phyloP scores from a whole-genome alignment of 2,888 invertebrate genomes.

The Pyrrhia umbra region DNA sequence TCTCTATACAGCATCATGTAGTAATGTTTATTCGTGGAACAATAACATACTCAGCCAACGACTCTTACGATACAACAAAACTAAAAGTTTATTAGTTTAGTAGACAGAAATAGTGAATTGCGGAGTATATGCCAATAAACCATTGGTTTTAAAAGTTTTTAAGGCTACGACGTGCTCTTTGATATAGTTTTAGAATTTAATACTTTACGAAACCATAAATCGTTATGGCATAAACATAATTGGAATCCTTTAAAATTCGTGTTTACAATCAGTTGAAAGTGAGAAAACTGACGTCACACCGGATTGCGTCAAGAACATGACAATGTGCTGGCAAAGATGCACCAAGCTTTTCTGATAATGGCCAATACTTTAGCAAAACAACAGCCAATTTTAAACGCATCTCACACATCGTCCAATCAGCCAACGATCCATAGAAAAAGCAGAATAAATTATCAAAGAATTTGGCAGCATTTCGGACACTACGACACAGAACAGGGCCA shows the following conservation, averaged over 20 bases:
- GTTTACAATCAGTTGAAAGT: slow-evolving; percentile 21
- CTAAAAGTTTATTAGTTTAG: slow-evolving; percentile 44
- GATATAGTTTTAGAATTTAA: slow-evolving; percentile 4
- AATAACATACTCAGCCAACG: slow-evolving; percentile 39
- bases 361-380: slow-evolving; percentile 25
- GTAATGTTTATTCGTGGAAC: slow-evolving; percentile 41
- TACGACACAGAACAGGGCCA: slow-evolving; percentile 27
- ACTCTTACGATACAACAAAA: slow-evolving; percentile 48
- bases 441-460: slow-evolving; percentile 38
- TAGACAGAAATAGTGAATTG: slow-evolving; percentile 51
- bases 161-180: slow-evolving; percentile 7
- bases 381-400: slow-evolving; percentile 50
- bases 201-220: slow-evolving; percentile 17
- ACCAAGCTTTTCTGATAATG: slow-evolving; percentile 1
- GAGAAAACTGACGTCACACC: slow-evolving; percentile 24
- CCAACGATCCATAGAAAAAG: slow-evolving; percentile 19
- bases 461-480: slow-evolving; percentile 41
- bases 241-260: not conserved
- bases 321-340: slow-evolving; percentile 25
- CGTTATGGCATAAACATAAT: not conserved
- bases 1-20: slow-evolving; percentile 3
- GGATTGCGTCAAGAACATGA: slow-evolving; percentile 19
- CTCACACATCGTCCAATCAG: slow-evolving; percentile 41
- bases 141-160: slow-evolving; percentile 32
- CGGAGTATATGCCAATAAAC: slow-evolving; percentile 43